Conservation (phyloP, 2,797 vertebrate species). For the Gobio occitaniae region DNA sequence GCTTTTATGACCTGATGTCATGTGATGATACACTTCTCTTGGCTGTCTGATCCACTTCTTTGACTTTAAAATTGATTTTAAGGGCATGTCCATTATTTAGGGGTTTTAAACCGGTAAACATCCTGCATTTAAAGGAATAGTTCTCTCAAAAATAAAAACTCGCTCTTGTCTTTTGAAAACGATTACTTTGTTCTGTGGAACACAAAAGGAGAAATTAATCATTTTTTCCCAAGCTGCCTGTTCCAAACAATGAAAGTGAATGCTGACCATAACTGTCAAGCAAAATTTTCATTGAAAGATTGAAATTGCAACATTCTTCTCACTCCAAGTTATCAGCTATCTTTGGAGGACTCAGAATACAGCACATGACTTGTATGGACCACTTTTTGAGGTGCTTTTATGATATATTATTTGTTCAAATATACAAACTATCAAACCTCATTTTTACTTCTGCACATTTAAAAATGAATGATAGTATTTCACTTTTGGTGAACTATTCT, state of each 20-base stretch:
- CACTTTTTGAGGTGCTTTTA: neutral
- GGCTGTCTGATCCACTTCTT: constrained; percentile 61
- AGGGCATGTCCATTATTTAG: neutral
- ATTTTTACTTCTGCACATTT: neutral
- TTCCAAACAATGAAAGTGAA: neutral
- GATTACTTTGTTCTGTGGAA: neutral
- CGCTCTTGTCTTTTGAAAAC: neutral
- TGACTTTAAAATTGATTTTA: constrained; percentile 32
- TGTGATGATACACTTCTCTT: constrained; percentile 66
- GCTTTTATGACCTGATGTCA: constrained; percentile 60
- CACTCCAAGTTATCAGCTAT: neutral
- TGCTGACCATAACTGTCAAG: neutral
- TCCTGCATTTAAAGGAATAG: neutral
- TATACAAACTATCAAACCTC: neutral
- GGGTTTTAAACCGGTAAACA: neutral
- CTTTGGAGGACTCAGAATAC: neutral
- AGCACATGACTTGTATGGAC: neutral
- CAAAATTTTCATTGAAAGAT: neutral
- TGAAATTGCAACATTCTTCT: neutral
- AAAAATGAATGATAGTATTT: neutral
- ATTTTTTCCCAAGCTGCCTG: neutral
- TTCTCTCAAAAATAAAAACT: neutral
- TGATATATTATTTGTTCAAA: neutral
- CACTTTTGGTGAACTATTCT: neutral
- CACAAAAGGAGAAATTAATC: neutral